Evolutionary conservation across 2,797 vertebrate genomes (phyloP), one percentile per base, ranked within the genome.

Genomic region (Propithecus deckenii): DNA sequence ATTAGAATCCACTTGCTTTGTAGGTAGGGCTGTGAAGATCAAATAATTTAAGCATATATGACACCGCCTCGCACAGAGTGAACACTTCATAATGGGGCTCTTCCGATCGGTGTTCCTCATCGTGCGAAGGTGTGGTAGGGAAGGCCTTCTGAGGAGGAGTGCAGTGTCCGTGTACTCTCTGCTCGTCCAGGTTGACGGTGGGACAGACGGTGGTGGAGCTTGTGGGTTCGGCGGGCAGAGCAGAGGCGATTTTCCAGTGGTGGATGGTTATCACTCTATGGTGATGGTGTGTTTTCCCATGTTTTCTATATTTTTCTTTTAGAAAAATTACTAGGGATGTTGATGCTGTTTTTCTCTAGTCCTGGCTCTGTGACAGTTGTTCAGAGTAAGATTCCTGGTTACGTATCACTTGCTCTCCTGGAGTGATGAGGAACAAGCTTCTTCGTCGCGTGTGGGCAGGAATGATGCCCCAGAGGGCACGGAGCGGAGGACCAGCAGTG

Each of bases 101-200:
- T 13, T 71, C 5, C 32, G 43, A 22, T 17, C 59, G 38, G 5
- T 22, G 2, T 30, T n/a, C 38, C 9, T 32, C 12, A 13, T 20
- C 9, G 12, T 2, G 23, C 30, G 25, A 38, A 55, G 22, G 18
- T 23, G 18, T 57, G 57, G 17, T 5, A 13, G 38, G 38, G 76
- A 32, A 17, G 30, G 30, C 9, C 22, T 32, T 43, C 35, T 17
- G 32, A 32, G 67, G 18, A 32, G 41, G 46, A 8, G 9, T 38
- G 41, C 7, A 7, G 30, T 22, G 7, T 75, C 13, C 0, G 2
- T 12, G 1, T 2, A 1, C 23, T 8, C 11, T 50, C 20, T 41
- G 41, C 18, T 23, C 0, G 3, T 5, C 0, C 0, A 7, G n/a
- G 10, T 8, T 38, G 67, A 50, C 41, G 3, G 23, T 18, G 6